Conservation (phyloP, 2,888 invertebrate species). For the Lathronympha strigana region DNA sequence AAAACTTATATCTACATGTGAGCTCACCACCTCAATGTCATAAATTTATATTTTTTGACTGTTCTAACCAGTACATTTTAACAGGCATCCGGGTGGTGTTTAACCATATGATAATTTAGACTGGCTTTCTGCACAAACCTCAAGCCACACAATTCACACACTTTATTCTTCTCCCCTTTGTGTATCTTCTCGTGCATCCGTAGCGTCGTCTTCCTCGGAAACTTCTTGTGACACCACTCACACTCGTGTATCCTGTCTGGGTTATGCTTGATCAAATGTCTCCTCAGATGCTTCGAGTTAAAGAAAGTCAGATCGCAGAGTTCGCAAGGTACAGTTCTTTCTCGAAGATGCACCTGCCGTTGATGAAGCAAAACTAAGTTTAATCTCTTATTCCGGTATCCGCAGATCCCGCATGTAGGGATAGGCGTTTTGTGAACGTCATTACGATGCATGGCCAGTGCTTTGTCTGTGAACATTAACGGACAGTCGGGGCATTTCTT, state of each 20-base stretch:
- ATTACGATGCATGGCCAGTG: constrained; percentile 31
- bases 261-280: constrained; percentile 32
- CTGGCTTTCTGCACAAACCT: constrained; percentile 44
- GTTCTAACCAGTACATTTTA: too few relatives aligned
- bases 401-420: constrained; percentile 47
- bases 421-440: constrained; percentile 42
- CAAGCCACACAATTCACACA: constrained; percentile 37
- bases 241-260: constrained; percentile 35
- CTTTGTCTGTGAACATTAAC: background rate
- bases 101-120: constrained; percentile 44
- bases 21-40: background rate
- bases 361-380: constrained; percentile 22
- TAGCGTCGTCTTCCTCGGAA: constrained; percentile 22
- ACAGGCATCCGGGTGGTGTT: constrained; percentile 41
- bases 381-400: constrained; percentile 32
- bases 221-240: constrained; percentile 38
- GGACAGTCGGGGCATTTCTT: constrained; percentile 40
- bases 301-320: constrained; percentile 26
- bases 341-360: constrained; percentile 43
- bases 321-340: constrained; percentile 10
- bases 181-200: constrained; percentile 40
- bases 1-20: too few relatives aligned
- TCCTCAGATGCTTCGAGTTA: background rate
- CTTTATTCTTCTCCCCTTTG: constrained; percentile 41
- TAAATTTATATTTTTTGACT: background rate